Evolutionary conservation across 1,140 invertebrate genomes (phyloP).

Genomic region (Elymnias hypermnestra): DNA sequence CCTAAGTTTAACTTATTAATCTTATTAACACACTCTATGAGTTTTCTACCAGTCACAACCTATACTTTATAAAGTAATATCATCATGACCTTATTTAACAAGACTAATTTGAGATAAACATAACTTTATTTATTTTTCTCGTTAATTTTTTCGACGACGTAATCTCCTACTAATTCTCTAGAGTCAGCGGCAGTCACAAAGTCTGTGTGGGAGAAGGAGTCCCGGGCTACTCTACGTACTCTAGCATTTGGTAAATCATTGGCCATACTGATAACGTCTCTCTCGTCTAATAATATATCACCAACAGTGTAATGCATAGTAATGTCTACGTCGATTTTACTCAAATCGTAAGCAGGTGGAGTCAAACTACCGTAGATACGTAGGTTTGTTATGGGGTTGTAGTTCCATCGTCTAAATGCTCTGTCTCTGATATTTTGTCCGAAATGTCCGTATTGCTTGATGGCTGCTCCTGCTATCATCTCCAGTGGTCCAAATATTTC

Average conservation of each 20-base stretch:
- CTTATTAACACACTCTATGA: background rate
- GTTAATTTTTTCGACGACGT: constrained; percentile 14
- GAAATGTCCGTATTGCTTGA: constrained; percentile 56
- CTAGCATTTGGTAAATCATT: constrained; percentile 38
- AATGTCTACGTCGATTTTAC: constrained; percentile 31
- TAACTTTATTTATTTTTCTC: background rate
- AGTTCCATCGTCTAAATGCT: constrained; percentile 44
- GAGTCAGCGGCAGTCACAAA: constrained; percentile 14
- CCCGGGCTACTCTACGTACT: constrained; percentile 33
- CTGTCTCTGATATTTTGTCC: constrained; percentile 55
- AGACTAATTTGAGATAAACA: background rate
- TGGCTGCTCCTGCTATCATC: constrained; percentile 33
- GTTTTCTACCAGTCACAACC: too few species aligned
- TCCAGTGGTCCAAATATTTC: constrained; percentile 5
- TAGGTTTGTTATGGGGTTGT: constrained; percentile 29
- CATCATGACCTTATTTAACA: background rate
- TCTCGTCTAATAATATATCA: constrained; percentile 43
- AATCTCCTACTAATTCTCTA: constrained; percentile 19
- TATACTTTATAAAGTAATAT: background rate
- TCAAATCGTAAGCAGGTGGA: constrained; percentile 43
- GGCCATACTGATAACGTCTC: constrained; percentile 50
- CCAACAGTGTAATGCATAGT: constrained; percentile 54
- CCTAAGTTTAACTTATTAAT: background rate
- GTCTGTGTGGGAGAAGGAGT: constrained; percentile 18
- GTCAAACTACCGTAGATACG: constrained; percentile 27